Evolutionary conservation across 2,888 invertebrate species (phyloP).

Genomic region (Ophion obscuratus): DNA sequence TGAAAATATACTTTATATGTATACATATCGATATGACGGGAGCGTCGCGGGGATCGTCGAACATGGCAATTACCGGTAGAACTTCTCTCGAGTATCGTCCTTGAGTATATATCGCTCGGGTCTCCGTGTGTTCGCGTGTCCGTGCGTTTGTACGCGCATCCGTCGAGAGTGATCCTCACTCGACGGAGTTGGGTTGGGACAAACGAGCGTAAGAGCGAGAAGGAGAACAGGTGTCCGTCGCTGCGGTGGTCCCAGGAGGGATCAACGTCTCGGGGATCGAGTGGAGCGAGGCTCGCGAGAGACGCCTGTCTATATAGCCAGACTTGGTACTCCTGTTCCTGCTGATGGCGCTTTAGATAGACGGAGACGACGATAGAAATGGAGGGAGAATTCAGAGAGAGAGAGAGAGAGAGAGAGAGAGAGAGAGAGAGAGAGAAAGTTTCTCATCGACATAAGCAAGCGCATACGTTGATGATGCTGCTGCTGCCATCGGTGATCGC

Average conservation of each 20-base stretch:
- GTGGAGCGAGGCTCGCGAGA: constrained; percentile 54
- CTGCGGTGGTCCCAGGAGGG: constrained; percentile 69
- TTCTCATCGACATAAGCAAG: constrained; percentile 37
- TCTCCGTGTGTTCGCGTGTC: neutral
- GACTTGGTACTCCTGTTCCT: constrained; percentile 40
- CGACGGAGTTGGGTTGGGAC: constrained; percentile 6
- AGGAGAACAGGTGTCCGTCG: constrained; percentile 63
- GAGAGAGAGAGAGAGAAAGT: neutral
- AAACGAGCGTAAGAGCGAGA: constrained; percentile 44
- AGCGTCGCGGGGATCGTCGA: constrained; percentile 53
- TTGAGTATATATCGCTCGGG: constrained; percentile 5
- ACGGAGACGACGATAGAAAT: neutral
- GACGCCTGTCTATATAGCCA: constrained; percentile 44
- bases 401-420: neutral
- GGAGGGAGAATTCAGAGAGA: neutral
- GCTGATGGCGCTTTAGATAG: constrained; percentile 55
- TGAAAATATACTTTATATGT: neutral
- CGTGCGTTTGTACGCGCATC: constrained; percentile 3
- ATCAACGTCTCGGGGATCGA: constrained; percentile 67
- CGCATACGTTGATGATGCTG: constrained; percentile 8
- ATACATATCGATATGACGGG: constrained; percentile 10
- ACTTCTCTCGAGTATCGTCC: constrained; percentile 45
- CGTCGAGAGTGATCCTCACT: constrained; percentile 15
- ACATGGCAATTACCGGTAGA: constrained; percentile 61
- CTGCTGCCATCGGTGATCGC: constrained; percentile 32